These are phyloP conservation scores for Megalops atlanticus DNA, from an alignment of 2,113 vertebrate species.

Conservation along the genomic window DNA sequence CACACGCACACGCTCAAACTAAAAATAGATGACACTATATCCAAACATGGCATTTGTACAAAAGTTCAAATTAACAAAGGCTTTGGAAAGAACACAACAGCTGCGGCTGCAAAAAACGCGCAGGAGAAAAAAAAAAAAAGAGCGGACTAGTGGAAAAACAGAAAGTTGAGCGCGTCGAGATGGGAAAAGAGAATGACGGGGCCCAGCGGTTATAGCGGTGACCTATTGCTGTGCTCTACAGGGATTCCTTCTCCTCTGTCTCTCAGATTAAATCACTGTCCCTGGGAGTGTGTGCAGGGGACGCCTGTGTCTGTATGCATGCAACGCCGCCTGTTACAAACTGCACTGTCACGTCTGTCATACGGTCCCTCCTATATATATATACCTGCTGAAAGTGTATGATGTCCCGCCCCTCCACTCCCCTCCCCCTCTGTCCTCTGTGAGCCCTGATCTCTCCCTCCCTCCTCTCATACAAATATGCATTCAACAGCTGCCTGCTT, in stretches of 20 bases:
- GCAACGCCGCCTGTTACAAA: conserved; percentile 1
- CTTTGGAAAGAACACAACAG: no score
- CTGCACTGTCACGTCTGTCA: neutral
- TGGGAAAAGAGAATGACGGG: neutral
- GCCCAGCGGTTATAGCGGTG: neutral
- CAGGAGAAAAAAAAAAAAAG: neutral
- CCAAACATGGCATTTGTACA: neutral
- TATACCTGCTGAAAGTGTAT: neutral
- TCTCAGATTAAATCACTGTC: conserved; percentile 1
- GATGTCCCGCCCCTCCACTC: neutral
- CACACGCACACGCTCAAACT: neutral
- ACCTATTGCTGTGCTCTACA: neutral
- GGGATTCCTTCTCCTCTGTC: neutral
- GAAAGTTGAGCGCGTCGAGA: neutral
- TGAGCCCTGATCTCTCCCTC: neutral
- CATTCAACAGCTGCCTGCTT: neutral
- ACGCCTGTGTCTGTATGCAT: no score
- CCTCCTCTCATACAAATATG: neutral
- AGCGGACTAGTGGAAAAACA: neutral
- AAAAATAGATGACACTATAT: neutral
- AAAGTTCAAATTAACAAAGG: neutral
- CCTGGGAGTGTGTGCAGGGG: no score
- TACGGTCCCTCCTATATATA: neutral
- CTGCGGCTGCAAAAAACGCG: no score
- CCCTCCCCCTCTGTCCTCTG: neutral